A percentile compares a stretch with the other conserved stretches of the same genome.
Evolutionary conservation across 2,888 invertebrate species (phyloP).

Genomic region (Neelides folsomi): DNA sequence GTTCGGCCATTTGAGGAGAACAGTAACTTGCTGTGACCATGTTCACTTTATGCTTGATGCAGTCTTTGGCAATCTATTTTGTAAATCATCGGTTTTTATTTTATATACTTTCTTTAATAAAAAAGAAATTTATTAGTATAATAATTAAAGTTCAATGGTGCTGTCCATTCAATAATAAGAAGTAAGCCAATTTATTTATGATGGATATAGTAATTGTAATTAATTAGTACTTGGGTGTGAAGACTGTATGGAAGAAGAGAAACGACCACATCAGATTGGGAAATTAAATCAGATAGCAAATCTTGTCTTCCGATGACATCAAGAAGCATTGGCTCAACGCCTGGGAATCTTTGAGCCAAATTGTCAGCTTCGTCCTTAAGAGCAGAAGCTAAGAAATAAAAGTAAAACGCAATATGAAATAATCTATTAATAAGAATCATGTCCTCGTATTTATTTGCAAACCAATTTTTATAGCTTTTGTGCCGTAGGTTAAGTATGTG

Average conservation of each 20-base stretch:
- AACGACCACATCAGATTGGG: constrained; percentile 60
- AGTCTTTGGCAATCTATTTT: constrained; percentile 55
- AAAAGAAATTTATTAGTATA: too few species aligned
- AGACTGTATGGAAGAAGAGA: constrained; percentile 82
- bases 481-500: not conserved
- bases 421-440: constrained; percentile 6
- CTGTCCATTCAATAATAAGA: too few species aligned
- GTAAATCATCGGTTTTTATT: not conserved
- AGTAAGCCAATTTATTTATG: too few species aligned
- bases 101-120: too few species aligned
- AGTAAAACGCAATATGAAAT: too few species aligned
- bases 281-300: constrained; percentile 55
- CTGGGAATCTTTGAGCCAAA: constrained; percentile 60
- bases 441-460: not conserved
- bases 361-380: constrained; percentile 78
- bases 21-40: constrained; percentile 96
- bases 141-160: too few species aligned
- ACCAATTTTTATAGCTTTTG: not conserved
- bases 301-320: constrained; percentile 63
- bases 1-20: constrained; percentile 62
- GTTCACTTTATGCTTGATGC: constrained; percentile 72
- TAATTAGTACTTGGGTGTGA: constrained; percentile 66
- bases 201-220: too few species aligned
- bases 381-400: constrained; percentile 52
- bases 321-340: constrained; percentile 65